phyloP scores from a whole-genome alignment of 2,888 invertebrate species.

The Argynnis bischoffii region DNA sequence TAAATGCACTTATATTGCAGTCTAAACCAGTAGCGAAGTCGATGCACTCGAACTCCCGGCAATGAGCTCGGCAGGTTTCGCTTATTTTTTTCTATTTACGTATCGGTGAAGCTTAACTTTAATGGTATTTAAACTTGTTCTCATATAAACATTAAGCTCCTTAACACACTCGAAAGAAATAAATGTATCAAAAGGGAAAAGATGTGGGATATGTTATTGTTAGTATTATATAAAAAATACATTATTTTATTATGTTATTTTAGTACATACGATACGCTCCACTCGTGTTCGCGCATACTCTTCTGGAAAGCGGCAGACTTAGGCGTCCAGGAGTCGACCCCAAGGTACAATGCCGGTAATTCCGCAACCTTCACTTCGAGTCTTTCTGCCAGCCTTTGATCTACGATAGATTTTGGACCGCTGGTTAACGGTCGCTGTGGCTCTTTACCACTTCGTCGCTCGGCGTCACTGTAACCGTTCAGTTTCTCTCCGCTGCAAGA shows the following conservation, averaged over 20 bases:
- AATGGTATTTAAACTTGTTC: constrained; percentile 27
- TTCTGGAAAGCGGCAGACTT: constrained; percentile 84
- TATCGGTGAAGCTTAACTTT: constrained; percentile 41
- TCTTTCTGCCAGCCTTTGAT: constrained; percentile 75
- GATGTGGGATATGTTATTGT: constrained; percentile 43
- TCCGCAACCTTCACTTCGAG: constrained; percentile 80
- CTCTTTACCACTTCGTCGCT: constrained; percentile 66
- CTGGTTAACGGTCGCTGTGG: constrained; percentile 68
- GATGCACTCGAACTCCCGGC: constrained; percentile 54
- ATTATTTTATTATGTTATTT: constrained; percentile 3
- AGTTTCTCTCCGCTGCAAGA: constrained; percentile 75
- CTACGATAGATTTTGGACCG: constrained; percentile 72
- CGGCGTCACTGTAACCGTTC: constrained; percentile 65
- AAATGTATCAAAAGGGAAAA: constrained; percentile 24
- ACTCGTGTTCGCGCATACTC: constrained; percentile 81
- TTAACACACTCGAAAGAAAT: constrained; percentile 35
- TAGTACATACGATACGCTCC: constrained; percentile 82
- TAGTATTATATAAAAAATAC: constrained; percentile 47
- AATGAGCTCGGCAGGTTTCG: constrained; percentile 42
- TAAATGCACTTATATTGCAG: constrained; percentile 50
- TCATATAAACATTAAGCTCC: constrained; percentile 36
- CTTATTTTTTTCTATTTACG: constrained; percentile 52
- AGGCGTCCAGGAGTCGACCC: constrained; percentile 88
- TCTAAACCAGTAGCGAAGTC: constrained; percentile 55
- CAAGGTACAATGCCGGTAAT: constrained; percentile 87